A percentile compares a stretch with the other conserved stretches of the same genome.
These are phyloP conservation scores for Ypsolopha sequella DNA, from an alignment of 2,888 invertebrate genomes.

Conservation along the genomic window DNA sequence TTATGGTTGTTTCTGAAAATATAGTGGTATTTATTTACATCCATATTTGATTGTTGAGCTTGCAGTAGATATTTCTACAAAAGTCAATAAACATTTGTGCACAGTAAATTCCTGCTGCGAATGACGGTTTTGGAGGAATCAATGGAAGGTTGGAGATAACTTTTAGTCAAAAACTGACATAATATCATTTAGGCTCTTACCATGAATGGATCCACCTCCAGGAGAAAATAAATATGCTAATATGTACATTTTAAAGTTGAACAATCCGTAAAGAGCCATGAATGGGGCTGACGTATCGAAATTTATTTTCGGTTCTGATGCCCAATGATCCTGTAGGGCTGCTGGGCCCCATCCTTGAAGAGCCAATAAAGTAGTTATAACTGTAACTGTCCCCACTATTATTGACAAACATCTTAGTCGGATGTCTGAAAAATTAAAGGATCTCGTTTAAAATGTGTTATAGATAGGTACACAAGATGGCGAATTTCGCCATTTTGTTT, in stretches of 20 bases:
- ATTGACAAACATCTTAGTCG: slow-evolving; percentile 91
- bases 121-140: too few species aligned
- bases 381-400: slow-evolving; percentile 84
- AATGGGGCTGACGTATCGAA: slow-evolving; percentile 95
- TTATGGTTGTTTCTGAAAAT: slow-evolving; percentile 86
- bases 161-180: too few species aligned
- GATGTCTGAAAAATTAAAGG: slow-evolving; percentile 76
- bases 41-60: background rate
- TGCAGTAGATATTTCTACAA: background rate
- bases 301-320: slow-evolving; percentile 86
- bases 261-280: slow-evolving; percentile 93
- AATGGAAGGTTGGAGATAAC: too few species aligned
- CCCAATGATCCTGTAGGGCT: slow-evolving; percentile 94
- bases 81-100: background rate
- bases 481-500: background rate
- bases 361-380: slow-evolving; percentile 81
- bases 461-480: background rate
- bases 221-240: slow-evolving; percentile 97
- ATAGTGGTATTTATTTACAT: slow-evolving; percentile 1
- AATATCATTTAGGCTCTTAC: slow-evolving; percentile 59
- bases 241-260: slow-evolving; percentile 94
- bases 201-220: slow-evolving; percentile 82
- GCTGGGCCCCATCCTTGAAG: slow-evolving; percentile 89
- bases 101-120: too few species aligned
- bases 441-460: background rate